These are phyloP conservation scores for Sceloporus tristichus DNA, from an alignment of 2,113 vertebrate genomes.

Conservation along the genomic window DNA sequence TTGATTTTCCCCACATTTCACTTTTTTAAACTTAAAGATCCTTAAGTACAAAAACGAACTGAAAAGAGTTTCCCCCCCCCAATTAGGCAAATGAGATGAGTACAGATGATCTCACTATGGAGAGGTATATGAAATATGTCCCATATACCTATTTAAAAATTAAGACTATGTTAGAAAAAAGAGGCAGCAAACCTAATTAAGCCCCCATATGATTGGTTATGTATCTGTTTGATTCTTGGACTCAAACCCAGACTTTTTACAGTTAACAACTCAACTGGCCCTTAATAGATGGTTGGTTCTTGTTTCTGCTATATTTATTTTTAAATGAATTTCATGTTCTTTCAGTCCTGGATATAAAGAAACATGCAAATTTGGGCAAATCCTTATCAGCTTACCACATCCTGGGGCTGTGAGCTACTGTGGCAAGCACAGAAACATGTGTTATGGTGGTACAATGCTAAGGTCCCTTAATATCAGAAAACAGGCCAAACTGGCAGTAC, in stretches of 20 bases:
- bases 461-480: not conserved
- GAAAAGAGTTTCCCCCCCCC: not conserved
- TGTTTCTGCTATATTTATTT: too few species aligned
- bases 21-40: not conserved
- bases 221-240: not conserved
- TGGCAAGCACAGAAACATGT: not conserved
- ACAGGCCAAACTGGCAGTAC: not conserved
- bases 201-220: not conserved
- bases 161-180: not conserved
- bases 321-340: too few species aligned
- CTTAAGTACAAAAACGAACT: not conserved
- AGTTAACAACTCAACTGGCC: not conserved
- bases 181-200: not conserved
- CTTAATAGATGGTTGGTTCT: too few species aligned
- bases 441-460: slow-evolving; percentile 10
- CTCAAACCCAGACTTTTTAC: not conserved
- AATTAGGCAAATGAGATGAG: not conserved
- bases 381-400: too few species aligned
- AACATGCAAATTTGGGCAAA: too few species aligned
- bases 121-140: not conserved
- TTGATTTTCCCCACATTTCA: not conserved
- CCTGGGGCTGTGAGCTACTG: not conserved
- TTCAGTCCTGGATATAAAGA: too few species aligned
- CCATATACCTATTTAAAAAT: not conserved
- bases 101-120: not conserved